A percentile compares a stretch with the other conserved stretches of the same genome.
Evolutionary conservation across 2,113 vertebrate genomes (phyloP).

Genomic region (Myodes glareolus): DNA sequence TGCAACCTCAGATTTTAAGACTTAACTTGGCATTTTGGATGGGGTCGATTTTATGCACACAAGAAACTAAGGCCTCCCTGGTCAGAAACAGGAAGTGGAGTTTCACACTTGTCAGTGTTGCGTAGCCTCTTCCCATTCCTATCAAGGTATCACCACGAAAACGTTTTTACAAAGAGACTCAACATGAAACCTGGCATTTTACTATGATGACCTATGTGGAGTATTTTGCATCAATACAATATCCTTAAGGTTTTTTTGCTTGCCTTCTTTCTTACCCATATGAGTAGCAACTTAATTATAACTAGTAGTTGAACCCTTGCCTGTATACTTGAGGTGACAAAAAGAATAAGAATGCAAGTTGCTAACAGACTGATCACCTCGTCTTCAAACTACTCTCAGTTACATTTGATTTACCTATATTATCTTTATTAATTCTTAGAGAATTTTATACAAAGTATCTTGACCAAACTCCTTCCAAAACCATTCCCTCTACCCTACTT

Average conservation of each 20-base stretch:
- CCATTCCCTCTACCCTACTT: background rate
- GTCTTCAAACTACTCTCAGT: background rate
- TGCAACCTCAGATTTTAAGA: background rate
- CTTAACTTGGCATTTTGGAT: background rate
- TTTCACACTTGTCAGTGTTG: background rate
- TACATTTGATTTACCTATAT: background rate
- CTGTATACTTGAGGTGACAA: background rate
- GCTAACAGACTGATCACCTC: background rate
- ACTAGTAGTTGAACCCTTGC: background rate
- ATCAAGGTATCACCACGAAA: background rate
- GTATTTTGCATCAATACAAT: background rate
- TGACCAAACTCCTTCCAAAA: background rate
- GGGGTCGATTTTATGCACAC: background rate
- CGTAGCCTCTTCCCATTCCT: background rate
- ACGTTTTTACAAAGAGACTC: background rate
- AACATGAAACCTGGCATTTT: background rate
- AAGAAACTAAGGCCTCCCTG: background rate
- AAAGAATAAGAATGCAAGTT: background rate
- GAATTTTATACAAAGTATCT: background rate
- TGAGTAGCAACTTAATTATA: background rate
- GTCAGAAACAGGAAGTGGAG: background rate
- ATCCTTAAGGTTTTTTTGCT: background rate
- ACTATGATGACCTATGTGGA: background rate
- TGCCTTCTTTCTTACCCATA: background rate
- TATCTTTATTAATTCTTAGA: background rate